Conservation (phyloP, 2,797 vertebrate species). For the Myotis pilosus region DNA sequence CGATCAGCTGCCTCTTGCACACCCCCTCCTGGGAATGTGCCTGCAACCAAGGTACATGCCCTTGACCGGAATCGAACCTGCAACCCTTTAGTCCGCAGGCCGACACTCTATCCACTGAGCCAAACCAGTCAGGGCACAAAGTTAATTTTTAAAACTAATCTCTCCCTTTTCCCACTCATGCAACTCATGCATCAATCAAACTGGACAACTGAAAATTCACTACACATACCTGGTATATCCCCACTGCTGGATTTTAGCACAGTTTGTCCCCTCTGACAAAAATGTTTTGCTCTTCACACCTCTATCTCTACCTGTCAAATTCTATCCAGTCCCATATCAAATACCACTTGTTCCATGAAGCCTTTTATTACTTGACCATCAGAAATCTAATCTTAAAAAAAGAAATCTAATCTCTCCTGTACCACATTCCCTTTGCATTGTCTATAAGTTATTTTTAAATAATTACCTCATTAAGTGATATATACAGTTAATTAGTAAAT, state of each 20-base stretch:
- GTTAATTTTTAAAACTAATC: slow-evolving; percentile 49
- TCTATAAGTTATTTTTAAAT: slow-evolving; percentile 28
- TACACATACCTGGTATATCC: not conserved
- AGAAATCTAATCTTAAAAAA: not conserved
- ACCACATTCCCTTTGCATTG: not conserved
- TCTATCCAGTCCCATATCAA: slow-evolving; percentile 9
- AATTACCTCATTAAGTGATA: slow-evolving; percentile 26
- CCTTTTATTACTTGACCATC: not conserved
- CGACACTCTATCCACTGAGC: too few relatives aligned
- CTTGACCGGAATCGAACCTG: too few relatives aligned
- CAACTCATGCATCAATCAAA: slow-evolving; percentile 25
- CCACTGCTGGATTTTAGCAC: slow-evolving; percentile 23
- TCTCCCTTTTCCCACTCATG: not conserved
- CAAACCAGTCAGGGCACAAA: too few relatives aligned
- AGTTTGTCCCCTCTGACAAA: slow-evolving; percentile 2
- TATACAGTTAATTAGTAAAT: not conserved
- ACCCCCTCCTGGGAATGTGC: too few relatives aligned
- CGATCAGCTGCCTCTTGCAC: too few relatives aligned
- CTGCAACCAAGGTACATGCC: too few relatives aligned
- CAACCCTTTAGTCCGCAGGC: too few relatives aligned
- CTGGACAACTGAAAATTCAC: not conserved
- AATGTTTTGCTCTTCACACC: not conserved
- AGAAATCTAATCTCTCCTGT: not conserved
- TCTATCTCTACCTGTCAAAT: slow-evolving; percentile 22
- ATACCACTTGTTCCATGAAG: not conserved